Conservation (phyloP, 2,113 vertebrate genomes). For the Oreocharis arfaki region DNA sequence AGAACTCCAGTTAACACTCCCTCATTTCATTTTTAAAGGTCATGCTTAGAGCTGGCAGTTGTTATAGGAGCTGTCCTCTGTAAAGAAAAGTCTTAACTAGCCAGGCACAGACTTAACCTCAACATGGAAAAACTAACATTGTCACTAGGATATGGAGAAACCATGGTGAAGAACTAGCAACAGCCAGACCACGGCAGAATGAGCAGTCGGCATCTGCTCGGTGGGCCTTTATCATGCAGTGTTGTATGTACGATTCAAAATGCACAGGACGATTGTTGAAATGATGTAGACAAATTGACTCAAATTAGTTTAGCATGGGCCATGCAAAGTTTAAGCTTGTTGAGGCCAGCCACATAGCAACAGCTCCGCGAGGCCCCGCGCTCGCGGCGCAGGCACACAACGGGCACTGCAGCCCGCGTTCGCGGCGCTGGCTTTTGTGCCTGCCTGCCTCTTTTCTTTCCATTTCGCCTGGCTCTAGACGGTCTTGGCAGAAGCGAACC, state of each 20-base stretch:
- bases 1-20: conserved; percentile 43
- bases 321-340: conserved; percentile 77
- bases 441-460: neutral
- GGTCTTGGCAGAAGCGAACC: neutral
- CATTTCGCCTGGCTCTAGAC: neutral
- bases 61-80: conserved; percentile 66
- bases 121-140: conserved; percentile 78
- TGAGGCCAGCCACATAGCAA: conserved; percentile 75
- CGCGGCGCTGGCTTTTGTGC: neutral
- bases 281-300: conserved; percentile 85
- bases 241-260: conserved; percentile 70
- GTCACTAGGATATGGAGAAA: conserved; percentile 83
- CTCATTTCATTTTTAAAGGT: conserved; percentile 63
- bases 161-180: conserved; percentile 81
- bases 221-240: conserved; percentile 70
- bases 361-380: neutral
- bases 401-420: neutral
- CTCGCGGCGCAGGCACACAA: neutral
- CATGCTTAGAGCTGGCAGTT: conserved; percentile 64
- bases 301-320: conserved; percentile 82
- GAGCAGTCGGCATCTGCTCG: conserved; percentile 74
- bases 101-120: conserved; percentile 70
- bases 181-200: conserved; percentile 62
- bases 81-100: conserved; percentile 72
- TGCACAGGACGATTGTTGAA: conserved; percentile 73